Evolutionary conservation across 2,888 invertebrate species (phyloP).

Genomic region (Nebria salina): DNA sequence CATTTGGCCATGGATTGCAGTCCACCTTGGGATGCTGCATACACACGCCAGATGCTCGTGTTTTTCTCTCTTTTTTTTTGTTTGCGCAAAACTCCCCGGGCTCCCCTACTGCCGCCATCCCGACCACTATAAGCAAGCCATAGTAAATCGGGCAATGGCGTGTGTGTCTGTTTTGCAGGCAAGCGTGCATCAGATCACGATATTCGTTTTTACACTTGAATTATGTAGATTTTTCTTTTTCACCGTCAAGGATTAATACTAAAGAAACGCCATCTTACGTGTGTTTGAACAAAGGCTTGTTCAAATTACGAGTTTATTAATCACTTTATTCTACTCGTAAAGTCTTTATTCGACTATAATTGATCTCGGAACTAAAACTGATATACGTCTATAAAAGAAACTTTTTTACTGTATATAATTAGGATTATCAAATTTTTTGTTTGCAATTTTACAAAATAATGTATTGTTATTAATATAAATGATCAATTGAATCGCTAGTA

Average conservation of each 20-base stretch:
- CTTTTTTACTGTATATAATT: too few relatives aligned
- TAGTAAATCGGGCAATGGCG: background rate
- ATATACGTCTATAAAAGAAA: too few relatives aligned
- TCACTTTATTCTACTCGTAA: background rate
- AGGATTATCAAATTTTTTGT: too few relatives aligned
- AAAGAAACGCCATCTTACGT: too few relatives aligned
- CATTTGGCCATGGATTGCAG: slow-evolving; percentile 7
- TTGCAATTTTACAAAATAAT: too few relatives aligned
- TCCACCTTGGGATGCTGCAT: slow-evolving; percentile 12
- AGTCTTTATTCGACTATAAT: background rate
- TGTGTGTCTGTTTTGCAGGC: slow-evolving; percentile 8
- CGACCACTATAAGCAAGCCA: background rate
- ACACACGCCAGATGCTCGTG: slow-evolving; percentile 5
- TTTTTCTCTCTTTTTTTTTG: background rate
- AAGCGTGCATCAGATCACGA: background rate
- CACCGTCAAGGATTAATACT: background rate
- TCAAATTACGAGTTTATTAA: background rate
- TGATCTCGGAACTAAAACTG: too few relatives aligned
- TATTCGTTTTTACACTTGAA: background rate
- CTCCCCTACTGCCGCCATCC: background rate
- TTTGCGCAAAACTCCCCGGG: background rate
- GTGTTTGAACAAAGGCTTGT: too few relatives aligned
- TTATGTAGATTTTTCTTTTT: background rate
- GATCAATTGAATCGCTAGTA: too few relatives aligned
- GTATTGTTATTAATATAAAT: too few relatives aligned